Conservation (phyloP, 2,888 invertebrate genomes). For the Drosophila yooni region DNA sequence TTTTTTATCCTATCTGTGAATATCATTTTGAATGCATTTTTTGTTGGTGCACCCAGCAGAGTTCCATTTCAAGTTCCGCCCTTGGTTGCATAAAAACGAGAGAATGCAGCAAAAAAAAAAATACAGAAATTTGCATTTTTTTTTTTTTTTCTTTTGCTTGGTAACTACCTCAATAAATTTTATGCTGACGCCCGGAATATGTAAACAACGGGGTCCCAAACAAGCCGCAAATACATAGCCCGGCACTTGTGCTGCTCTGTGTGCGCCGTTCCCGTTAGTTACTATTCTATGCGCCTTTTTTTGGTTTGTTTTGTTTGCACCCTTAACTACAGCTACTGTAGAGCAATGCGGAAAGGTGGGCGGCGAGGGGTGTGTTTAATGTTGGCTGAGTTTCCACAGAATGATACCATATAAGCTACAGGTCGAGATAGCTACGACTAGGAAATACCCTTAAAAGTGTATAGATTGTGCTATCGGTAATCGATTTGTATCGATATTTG, state of each 20-base stretch:
- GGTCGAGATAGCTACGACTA: neutral
- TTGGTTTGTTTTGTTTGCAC: slow-evolving; percentile 32
- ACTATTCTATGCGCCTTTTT: slow-evolving; percentile 43
- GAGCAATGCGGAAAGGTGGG: neutral
- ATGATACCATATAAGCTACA: neutral
- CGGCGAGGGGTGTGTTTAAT: neutral
- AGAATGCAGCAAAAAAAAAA: slow-evolving; percentile 5
- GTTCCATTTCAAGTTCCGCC: slow-evolving; percentile 41
- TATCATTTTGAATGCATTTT: slow-evolving; percentile 65
- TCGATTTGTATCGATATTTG: neutral
- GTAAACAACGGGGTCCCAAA: slow-evolving; percentile 24
- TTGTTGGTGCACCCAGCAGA: slow-evolving; percentile 68
- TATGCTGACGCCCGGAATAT: slow-evolving; percentile 67
- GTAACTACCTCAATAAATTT: slow-evolving; percentile 82
- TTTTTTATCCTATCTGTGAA: slow-evolving; percentile 26
- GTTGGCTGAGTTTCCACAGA: neutral
- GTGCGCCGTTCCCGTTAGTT: slow-evolving; percentile 42
- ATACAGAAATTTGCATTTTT: slow-evolving; percentile 42
- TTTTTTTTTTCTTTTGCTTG: slow-evolving; percentile 38
- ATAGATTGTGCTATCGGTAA: neutral
- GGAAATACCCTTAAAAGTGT: neutral
- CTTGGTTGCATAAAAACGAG: slow-evolving; percentile 20
- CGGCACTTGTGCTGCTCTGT: slow-evolving; percentile 45
- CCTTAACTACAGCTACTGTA: slow-evolving; percentile 24
- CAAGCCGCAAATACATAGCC: slow-evolving; percentile 39